Evolutionary conservation across 1,140 invertebrate genomes (phyloP), one percentile per base, ranked within the genome.

Genomic region (Heliconius himera): DNA sequence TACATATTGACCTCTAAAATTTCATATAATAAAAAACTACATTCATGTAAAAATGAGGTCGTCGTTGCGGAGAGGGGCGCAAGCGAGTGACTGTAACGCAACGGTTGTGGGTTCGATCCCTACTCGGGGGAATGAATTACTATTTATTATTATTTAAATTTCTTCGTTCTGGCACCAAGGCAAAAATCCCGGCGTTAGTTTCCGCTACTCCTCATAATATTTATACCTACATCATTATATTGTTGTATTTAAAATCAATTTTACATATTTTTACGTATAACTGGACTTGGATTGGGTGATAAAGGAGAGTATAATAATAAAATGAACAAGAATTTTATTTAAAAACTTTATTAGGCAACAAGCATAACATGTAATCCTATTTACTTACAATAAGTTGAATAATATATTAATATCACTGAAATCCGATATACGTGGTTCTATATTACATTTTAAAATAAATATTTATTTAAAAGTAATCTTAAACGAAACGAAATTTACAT

Each of bases 341-440:
- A 81, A 86, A 88, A 84, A 84, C 74, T 90, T 89, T 91, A 89
- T 89, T 89, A 80, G 79, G 80, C 85, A 91, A 89, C 87, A 89
- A 92, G 90, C 88, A 83, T 87, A 89, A 84, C 77, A 83, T 83
- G 22, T 77, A 66, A 66, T 29, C 60, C 26, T 66, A 73, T 49
- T 74, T 60, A 75, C 79, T 81, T 81, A 89, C 73, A 84, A 83
- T 79, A 81, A 87, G 81, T 84, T 86, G 84, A 84, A 88, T 83
- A 89, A 84, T 84, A 86, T 85, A 89, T 87, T 91, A 92, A 86
- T 93, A 93, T 93, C 91, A 93, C 91, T 90, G 83, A 88, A 85
- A 85, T 93, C 90, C 90, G 90, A 93, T 92, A 92, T 93, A 93
- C 22, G 74, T 87, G 73, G 83, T 86, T 90, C 60, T 70, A 18